Conservation (phyloP, 2,888 invertebrate genomes). For the Ethmia dodecea region DNA sequence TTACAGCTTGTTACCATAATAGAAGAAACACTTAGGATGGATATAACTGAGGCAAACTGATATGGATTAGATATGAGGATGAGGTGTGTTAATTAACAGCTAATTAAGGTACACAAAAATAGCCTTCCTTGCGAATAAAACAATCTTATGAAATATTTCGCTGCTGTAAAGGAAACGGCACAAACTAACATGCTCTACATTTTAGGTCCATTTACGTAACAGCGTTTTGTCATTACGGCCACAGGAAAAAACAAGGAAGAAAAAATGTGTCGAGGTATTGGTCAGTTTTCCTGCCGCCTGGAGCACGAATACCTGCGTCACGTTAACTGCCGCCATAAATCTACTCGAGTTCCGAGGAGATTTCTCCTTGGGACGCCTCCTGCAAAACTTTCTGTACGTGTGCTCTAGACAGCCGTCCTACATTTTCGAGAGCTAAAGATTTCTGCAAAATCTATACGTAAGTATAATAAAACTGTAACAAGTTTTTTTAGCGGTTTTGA, state of each 20-base stretch:
- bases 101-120: too few species aligned
- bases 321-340: slow-evolving; percentile 65
- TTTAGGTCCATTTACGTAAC: background rate
- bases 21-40: too few species aligned
- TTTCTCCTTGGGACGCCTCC: slow-evolving; percentile 50
- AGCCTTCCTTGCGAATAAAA: too few species aligned
- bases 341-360: slow-evolving; percentile 60
- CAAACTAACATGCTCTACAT: background rate
- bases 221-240: slow-evolving; percentile 6
- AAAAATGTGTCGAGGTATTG: slow-evolving; percentile 39
- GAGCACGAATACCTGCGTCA: slow-evolving; percentile 61
- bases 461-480: too few species aligned
- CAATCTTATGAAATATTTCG: too few species aligned
- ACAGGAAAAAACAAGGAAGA: slow-evolving; percentile 8
- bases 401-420: slow-evolving; percentile 50
- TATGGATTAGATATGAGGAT: too few species aligned
- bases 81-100: too few species aligned
- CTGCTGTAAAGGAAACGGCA: too few species aligned
- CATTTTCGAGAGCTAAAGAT: slow-evolving; percentile 44
- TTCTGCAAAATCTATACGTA: slow-evolving; percentile 44
- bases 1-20: too few species aligned
- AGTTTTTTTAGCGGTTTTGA: too few species aligned
- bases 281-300: slow-evolving; percentile 43
- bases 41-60: too few species aligned
- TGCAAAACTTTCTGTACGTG: slow-evolving; percentile 56